Percentiles rank a stretch among this genome's conserved stretches.
Conservation (phyloP, 1,140 invertebrate genomes). For the Steinernema khuongi region DNA sequence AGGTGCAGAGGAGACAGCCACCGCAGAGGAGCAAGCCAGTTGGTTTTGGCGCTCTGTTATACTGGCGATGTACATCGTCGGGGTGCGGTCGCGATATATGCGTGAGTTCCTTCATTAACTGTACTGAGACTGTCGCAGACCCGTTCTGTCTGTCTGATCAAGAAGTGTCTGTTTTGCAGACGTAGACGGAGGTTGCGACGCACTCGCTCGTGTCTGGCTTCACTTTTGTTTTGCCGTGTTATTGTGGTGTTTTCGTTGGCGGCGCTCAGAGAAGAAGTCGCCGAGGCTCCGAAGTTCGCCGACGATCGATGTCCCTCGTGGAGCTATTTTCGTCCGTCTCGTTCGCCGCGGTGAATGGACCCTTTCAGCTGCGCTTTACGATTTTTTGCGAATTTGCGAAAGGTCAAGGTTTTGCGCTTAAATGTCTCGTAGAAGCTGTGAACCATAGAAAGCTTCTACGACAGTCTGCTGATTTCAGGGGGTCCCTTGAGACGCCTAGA, state of each 20-base stretch:
- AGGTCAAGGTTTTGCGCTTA: no score
- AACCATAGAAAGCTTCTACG: no score
- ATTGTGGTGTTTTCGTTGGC: neutral
- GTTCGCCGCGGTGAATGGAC: no score
- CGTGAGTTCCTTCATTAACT: neutral
- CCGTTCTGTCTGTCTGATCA: no score
- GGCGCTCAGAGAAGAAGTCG: neutral
- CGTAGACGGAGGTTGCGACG: no score
- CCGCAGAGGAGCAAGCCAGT: neutral
- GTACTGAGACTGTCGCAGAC: neutral
- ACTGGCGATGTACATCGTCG: neutral
- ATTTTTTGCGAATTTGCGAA: no score
- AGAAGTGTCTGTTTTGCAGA: neutral
- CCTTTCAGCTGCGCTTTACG: no score
- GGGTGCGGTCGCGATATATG: neutral
- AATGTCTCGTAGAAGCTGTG: no score
- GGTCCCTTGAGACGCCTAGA: no score
- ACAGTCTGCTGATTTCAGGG: no score
- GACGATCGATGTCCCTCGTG: neutral
- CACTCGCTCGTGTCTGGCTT: neutral
- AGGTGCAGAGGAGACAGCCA: neutral
- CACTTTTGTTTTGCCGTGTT: slow-evolving; percentile 5
- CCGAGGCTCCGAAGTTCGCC: neutral
- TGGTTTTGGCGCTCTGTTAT: neutral
- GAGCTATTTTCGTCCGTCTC: no score